phyloP scores from a whole-genome alignment of 2,797 vertebrate genomes.

The Oreochromis mossambicus region DNA sequence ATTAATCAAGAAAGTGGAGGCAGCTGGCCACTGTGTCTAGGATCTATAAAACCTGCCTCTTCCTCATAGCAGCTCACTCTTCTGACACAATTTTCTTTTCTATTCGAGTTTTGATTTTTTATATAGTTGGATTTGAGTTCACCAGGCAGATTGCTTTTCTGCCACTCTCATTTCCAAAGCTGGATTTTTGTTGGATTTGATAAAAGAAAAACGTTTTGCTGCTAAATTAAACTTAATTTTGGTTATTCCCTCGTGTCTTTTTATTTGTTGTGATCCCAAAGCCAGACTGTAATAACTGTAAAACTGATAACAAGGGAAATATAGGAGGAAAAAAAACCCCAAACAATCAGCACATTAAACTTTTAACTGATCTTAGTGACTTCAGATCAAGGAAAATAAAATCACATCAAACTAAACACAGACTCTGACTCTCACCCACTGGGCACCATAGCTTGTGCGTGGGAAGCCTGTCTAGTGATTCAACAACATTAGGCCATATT shows the following conservation, averaged over 20 bases:
- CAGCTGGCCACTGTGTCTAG: neutral
- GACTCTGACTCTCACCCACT: neutral
- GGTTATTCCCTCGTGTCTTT: neutral
- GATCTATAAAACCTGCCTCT: neutral
- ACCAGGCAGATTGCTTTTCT: neutral
- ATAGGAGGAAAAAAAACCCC: fast-evolving
- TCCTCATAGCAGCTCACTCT: neutral
- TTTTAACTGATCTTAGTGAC: neutral
- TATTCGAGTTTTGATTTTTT: neutral
- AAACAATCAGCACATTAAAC: neutral
- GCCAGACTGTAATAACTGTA: neutral
- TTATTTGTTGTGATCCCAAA: neutral
- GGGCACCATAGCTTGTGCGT: neutral
- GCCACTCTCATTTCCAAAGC: neutral
- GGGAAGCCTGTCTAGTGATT: neutral
- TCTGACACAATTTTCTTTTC: neutral
- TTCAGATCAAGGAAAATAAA: neutral
- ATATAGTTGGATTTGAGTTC: neutral
- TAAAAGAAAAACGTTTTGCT: neutral
- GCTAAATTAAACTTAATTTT: neutral
- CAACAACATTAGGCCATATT: neutral
- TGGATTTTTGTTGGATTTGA: neutral
- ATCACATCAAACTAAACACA: neutral
- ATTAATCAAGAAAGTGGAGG: neutral
- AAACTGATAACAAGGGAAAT: neutral